A percentile compares a stretch with the other conserved stretches of the same genome.
These are phyloP conservation scores for Xanthostigma xanthostigma DNA, from an alignment of 2,888 invertebrate species.

Conservation along the genomic window DNA sequence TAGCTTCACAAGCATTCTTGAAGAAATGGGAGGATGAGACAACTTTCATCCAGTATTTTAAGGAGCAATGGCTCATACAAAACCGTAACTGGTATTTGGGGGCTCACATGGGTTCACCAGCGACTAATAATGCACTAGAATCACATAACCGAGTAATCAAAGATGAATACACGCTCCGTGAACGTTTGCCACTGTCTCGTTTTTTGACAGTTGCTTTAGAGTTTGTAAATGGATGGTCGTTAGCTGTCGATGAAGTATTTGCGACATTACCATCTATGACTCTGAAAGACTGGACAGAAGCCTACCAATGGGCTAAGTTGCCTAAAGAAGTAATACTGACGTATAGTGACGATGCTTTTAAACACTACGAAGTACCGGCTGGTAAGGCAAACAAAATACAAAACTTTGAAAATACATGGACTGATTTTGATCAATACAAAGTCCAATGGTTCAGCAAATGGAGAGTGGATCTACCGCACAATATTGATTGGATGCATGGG, in stretches of 20 bases:
- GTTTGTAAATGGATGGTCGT: constrained; percentile 5
- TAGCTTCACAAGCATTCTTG: constrained; percentile 15
- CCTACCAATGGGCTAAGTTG: too few relatives aligned
- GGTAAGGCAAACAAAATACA: constrained; percentile 6
- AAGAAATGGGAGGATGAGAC: constrained; percentile 11
- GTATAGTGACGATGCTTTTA: constrained; percentile 7
- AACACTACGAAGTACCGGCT: constrained; percentile 8
- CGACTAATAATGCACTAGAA: constrained; percentile 8
- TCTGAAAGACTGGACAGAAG: too few relatives aligned
- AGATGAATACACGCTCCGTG: constrained; percentile 8
- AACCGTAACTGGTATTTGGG: constrained; percentile 9
- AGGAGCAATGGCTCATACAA: constrained; percentile 6
- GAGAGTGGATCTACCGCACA: constrained; percentile 7
- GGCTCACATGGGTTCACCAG: constrained; percentile 4
- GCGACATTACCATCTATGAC: too few relatives aligned
- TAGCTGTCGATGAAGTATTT: too few relatives aligned
- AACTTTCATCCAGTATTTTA: constrained; percentile 5
- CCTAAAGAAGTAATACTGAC: constrained; percentile 3
- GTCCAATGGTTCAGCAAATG: constrained; percentile 9
- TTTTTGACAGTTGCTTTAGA: constrained; percentile 6
- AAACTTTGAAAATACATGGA: constrained; percentile 6
- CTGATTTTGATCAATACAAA: constrained; percentile 12
- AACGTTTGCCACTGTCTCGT: constrained; percentile 7
- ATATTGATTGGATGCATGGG: too few relatives aligned
- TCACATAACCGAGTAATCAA: constrained; percentile 9